Percentiles rank a stretch among this genome's conserved stretches.
Evolutionary conservation across 2,888 invertebrate species (phyloP).

Genomic region (Entomobrya multifasciata): DNA sequence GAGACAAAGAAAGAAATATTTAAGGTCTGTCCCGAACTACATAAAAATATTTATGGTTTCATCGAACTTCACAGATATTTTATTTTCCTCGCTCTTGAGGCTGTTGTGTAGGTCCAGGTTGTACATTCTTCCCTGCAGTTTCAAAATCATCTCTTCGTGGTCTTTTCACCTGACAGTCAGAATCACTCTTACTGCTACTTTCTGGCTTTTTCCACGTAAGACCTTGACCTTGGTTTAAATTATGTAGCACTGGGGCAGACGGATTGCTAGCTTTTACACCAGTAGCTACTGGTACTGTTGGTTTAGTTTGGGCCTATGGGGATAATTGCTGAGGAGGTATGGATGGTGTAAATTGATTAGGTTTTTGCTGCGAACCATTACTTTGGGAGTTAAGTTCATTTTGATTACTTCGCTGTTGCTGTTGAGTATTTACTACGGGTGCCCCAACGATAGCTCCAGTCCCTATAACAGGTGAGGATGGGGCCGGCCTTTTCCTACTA

Average conservation of each 20-base stretch:
- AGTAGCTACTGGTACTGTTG: neutral
- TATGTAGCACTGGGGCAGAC: neutral
- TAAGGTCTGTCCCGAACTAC: too few species aligned
- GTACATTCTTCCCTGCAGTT: neutral
- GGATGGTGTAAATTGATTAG: neutral
- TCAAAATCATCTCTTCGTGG: conserved; percentile 6
- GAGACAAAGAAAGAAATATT: too few species aligned
- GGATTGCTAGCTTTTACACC: neutral
- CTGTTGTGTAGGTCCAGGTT: neutral
- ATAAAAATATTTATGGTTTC: too few species aligned
- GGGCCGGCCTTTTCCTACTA: conserved; percentile 19
- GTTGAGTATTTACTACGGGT: neutral
- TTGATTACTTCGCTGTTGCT: neutral
- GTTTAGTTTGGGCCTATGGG: conserved; percentile 34
- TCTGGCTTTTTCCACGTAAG: neutral
- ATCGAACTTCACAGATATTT: too few species aligned
- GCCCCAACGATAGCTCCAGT: neutral
- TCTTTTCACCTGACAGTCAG: neutral
- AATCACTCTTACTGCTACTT: neutral
- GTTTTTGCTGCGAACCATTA: neutral
- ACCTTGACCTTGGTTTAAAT: neutral
- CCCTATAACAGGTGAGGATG: neutral
- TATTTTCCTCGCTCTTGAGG: neutral
- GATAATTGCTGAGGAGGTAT: neutral
- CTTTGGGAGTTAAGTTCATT: neutral